A percentile compares a stretch with the other conserved stretches of the same genome.
These are phyloP conservation scores for Kryptolebias ocellatus DNA, from an alignment of 2,797 vertebrate species.

Conservation along the genomic window DNA sequence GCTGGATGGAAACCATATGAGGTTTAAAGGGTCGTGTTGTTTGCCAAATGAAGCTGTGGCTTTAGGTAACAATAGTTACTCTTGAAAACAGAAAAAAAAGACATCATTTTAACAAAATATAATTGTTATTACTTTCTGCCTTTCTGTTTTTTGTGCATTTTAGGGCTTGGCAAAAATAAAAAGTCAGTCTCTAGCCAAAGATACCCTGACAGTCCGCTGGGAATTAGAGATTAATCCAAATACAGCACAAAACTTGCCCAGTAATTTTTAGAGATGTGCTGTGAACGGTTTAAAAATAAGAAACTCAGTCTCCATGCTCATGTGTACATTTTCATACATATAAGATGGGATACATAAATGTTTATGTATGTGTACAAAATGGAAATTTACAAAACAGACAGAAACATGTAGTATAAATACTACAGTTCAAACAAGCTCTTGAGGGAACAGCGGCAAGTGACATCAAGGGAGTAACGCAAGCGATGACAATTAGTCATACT, in stretches of 20 bases:
- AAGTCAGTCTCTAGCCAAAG: constrained; percentile 59
- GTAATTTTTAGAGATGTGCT: constrained; percentile 54
- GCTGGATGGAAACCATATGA: constrained; percentile 54
- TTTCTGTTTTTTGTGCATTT: constrained; percentile 36
- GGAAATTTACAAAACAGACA: constrained; percentile 25
- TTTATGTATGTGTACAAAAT: constrained; percentile 19
- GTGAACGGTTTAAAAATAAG: constrained; percentile 70
- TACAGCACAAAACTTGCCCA: constrained; percentile 56
- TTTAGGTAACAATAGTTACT: constrained; percentile 18
- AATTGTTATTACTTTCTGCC: constrained; percentile 30
- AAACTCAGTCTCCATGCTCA: constrained; percentile 49
- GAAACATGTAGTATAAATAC: constrained; percentile 51
- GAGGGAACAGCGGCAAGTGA: constrained; percentile 62
- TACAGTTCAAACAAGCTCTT: constrained; percentile 56
- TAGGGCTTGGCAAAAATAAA: constrained; percentile 50
- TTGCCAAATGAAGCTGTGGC: constrained; percentile 26
- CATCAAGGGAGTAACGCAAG: constrained; percentile 69
- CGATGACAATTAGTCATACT: constrained; percentile 78
- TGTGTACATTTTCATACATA: constrained; percentile 59
- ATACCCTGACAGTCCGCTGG: constrained; percentile 56
- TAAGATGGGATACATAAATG: constrained; percentile 29
- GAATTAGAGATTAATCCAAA: constrained; percentile 58
- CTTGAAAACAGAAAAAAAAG: constrained; percentile 19
- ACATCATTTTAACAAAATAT: constrained; percentile 38
- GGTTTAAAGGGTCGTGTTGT: constrained; percentile 39